These are phyloP conservation scores for Tinamus guttatus DNA, from an alignment of 2,113 vertebrate genomes.

Conservation along the genomic window DNA sequence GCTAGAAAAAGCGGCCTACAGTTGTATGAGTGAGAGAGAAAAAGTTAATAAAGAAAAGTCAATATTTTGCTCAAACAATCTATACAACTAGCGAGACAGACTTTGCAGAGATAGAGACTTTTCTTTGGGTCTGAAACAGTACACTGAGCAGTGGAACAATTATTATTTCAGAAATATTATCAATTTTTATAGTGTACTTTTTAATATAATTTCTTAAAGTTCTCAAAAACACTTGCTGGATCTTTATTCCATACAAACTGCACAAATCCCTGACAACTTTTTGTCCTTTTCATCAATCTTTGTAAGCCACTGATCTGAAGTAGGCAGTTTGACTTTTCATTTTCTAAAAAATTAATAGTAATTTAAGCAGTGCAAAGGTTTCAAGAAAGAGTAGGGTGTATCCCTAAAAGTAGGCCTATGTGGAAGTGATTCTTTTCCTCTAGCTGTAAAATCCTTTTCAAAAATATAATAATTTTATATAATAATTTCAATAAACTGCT, in stretches of 20 bases:
- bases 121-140: neutral
- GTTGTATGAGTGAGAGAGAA: accelerated
- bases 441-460: neutral
- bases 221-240: neutral
- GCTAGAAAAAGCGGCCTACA: neutral
- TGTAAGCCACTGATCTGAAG: neutral
- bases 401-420: neutral
- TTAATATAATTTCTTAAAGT: neutral
- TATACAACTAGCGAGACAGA: neutral
- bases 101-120: neutral
- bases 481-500: neutral
- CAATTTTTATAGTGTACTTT: too few relatives aligned
- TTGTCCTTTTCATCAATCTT: neutral
- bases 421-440: neutral
- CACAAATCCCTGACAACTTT: accelerated
- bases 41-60: neutral
- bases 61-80: neutral
- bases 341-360: neutral
- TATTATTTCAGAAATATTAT: neutral
- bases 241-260: neutral
- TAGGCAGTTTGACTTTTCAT: neutral
- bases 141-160: neutral
- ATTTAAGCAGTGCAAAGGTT: neutral
- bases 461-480: neutral
- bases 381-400: neutral